Evolutionary conservation across 2,113 vertebrate species (phyloP).

Genomic region (Pedionomus torquatus): DNA sequence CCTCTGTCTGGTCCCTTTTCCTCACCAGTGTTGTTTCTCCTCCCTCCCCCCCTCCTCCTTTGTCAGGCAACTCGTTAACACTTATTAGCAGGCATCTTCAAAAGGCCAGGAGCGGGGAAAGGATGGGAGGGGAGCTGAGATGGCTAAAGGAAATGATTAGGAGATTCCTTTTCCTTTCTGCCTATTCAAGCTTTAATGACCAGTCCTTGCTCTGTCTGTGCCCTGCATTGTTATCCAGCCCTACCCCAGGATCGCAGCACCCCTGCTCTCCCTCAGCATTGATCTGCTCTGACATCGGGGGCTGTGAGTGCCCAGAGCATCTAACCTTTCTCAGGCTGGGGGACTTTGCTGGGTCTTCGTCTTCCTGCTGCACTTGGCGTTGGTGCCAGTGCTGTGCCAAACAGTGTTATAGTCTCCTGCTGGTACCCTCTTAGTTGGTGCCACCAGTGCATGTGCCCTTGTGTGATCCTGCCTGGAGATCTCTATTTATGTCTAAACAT

Average conservation of each 20-base stretch:
- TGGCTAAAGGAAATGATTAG: slow-evolving; percentile 65
- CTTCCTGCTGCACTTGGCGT: neutral
- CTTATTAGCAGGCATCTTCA: slow-evolving; percentile 69
- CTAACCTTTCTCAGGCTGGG: neutral
- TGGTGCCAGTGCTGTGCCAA: neutral
- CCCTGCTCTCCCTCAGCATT: neutral
- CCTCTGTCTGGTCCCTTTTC: slow-evolving; percentile 32
- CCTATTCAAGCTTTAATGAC: slow-evolving; percentile 57
- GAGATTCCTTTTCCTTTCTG: slow-evolving; percentile 65
- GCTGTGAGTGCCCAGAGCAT: neutral
- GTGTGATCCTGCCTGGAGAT: neutral
- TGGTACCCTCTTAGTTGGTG: neutral
- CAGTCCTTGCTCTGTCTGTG: slow-evolving; percentile 29
- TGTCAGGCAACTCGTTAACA: slow-evolving; percentile 66
- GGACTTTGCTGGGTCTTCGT: neutral
- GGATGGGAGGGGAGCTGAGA: slow-evolving; percentile 49
- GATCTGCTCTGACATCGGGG: neutral
- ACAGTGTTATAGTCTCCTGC: neutral
- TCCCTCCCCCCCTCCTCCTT: slow-evolving; percentile 20
- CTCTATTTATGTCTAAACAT: neutral
- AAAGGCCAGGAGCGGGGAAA: slow-evolving; percentile 41
- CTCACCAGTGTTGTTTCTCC: neutral
- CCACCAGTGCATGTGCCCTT: neutral
- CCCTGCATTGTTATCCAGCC: slow-evolving; percentile 34
- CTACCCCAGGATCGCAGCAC: neutral